phyloP scores from a whole-genome alignment of 2,888 invertebrate species.

The Chironomus tentans region DNA sequence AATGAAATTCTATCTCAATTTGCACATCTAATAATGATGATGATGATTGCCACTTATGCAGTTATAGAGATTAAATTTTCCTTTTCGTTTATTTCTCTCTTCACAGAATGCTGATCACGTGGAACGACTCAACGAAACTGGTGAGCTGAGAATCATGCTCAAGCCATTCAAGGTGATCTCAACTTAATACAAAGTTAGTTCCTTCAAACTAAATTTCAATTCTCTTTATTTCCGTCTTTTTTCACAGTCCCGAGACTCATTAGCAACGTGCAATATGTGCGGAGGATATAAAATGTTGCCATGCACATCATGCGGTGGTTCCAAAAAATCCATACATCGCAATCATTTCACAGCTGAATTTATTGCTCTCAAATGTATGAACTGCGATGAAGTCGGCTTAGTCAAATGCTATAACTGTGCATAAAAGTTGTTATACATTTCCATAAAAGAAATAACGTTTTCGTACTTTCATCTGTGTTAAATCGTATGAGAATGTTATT shows the following conservation, averaged over 20 bases:
- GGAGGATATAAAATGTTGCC: constrained; percentile 87
- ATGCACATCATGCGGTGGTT: constrained; percentile 87
- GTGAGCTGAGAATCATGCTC: constrained; percentile 82
- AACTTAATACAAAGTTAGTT: neutral
- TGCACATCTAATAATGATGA: neutral
- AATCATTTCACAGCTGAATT: constrained; percentile 93
- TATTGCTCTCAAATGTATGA: constrained; percentile 88
- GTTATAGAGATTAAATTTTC: neutral
- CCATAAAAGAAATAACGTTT: too few species aligned
- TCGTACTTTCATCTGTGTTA: too few species aligned
- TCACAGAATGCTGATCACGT: constrained; percentile 80
- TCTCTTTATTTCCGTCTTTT: neutral
- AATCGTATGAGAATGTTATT: too few species aligned
- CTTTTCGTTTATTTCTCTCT: neutral
- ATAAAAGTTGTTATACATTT: too few species aligned
- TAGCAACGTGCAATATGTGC: constrained; percentile 76
- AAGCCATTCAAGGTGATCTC: constrained; percentile 75
- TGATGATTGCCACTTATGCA: neutral
- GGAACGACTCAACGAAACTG: constrained; percentile 85
- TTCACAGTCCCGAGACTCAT: constrained; percentile 66
- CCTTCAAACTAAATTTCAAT: too few species aligned
- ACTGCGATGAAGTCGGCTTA: constrained; percentile 90
- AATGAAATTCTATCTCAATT: too few species aligned
- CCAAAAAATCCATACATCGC: constrained; percentile 89
- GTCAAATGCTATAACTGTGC: constrained; percentile 75